Conservation (phyloP, 2,113 vertebrate species). For the Muscicapa adusta region DNA sequence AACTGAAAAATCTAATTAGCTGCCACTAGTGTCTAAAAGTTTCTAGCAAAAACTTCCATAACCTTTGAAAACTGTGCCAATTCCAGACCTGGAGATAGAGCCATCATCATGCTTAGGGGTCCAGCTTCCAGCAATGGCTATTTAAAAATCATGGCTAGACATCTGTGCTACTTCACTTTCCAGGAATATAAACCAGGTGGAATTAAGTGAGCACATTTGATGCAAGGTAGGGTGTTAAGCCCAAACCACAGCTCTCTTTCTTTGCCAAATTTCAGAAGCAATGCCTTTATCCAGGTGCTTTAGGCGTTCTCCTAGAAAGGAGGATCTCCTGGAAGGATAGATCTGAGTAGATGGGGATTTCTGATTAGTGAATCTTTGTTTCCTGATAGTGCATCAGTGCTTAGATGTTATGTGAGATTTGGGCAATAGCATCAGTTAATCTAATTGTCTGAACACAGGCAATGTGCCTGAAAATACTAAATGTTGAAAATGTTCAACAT, state of each 20-base stretch:
- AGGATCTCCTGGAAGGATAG: not conserved
- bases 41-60: not conserved
- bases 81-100: not conserved
- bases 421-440: not conserved
- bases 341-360: not conserved
- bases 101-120: rapidly evolving
- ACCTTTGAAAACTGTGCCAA: not conserved
- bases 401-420: not conserved
- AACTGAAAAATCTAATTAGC: not conserved
- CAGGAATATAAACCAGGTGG: not conserved
- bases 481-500: not conserved
- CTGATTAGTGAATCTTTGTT: not conserved
- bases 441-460: not conserved
- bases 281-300: not conserved
- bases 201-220: not conserved
- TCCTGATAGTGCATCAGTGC: not conserved
- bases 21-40: not conserved
- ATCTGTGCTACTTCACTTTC: not conserved
- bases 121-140: not conserved
- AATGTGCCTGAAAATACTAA: not conserved
- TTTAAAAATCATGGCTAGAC: not conserved
- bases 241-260: not conserved
- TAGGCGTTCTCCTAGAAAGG: not conserved
- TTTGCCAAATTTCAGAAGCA: not conserved
- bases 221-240: not conserved